Percentiles rank a stretch among this genome's conserved stretches.
phyloP scores from a whole-genome alignment of 2,113 vertebrate genomes.

The Delphinus delphis region DNA sequence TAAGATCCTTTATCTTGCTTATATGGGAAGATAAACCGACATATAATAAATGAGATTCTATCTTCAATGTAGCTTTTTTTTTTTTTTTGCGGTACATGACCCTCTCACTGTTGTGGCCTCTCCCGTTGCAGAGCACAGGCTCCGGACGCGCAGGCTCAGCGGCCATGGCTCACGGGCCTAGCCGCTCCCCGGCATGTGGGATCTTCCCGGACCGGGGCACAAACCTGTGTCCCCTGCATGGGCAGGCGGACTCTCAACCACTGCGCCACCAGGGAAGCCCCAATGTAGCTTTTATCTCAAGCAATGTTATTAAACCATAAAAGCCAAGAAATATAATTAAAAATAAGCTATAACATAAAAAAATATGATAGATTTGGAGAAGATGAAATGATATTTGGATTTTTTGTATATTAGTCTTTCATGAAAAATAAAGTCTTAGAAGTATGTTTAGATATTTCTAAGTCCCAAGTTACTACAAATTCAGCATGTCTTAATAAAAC shows the following conservation, averaged over 20 bases:
- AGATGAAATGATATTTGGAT: slow-evolving; percentile 29
- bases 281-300: slow-evolving; percentile 10
- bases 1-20: background rate
- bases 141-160: too few relatives aligned
- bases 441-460: background rate
- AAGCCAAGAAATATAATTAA: slow-evolving; percentile 46
- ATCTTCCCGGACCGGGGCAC: too few relatives aligned
- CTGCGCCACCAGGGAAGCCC: too few relatives aligned
- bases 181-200: too few relatives aligned
- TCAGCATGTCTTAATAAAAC: background rate
- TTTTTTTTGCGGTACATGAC: too few relatives aligned
- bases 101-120: too few relatives aligned
- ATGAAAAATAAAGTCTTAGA: slow-evolving; percentile 1
- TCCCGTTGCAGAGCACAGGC: too few relatives aligned
- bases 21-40: slow-evolving; percentile 4
- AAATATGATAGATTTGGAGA: background rate
- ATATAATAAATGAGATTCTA: slow-evolving; percentile 43
- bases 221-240: too few relatives aligned
- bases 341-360: slow-evolving; percentile 51
- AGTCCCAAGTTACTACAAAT: background rate
- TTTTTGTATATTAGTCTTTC: slow-evolving; percentile 35
- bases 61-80: slow-evolving; percentile 34
- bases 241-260: too few relatives aligned
- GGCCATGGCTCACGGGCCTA: too few relatives aligned
- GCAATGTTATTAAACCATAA: background rate